Evolutionary conservation across 1,140 invertebrate genomes (phyloP).

Genomic region (Grapholita molesta): DNA sequence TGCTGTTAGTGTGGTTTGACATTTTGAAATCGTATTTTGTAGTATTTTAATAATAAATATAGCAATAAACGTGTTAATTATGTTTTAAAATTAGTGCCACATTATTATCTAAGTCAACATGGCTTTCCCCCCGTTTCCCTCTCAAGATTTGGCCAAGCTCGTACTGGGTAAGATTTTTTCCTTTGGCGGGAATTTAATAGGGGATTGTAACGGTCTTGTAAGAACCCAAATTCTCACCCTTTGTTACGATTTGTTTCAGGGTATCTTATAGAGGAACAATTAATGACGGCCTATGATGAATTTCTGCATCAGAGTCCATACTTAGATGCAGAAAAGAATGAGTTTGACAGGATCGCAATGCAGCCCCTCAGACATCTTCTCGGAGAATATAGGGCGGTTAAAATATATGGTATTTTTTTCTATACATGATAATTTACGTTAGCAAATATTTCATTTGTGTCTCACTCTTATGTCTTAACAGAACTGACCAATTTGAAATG

Average conservation of each 20-base stretch:
- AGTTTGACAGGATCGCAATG: constrained; percentile 73
- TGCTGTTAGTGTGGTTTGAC: neutral
- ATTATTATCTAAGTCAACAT: constrained; percentile 29
- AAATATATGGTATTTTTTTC: constrained; percentile 54
- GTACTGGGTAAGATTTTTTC: constrained; percentile 58
- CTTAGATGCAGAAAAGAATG: constrained; percentile 63
- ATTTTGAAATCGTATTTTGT: constrained; percentile 7
- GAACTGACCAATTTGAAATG: no score
- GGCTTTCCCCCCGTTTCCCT: constrained; percentile 63
- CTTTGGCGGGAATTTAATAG: constrained; percentile 56
- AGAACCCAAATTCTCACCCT: constrained; percentile 14
- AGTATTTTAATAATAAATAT: neutral
- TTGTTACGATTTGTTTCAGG: constrained; percentile 40
- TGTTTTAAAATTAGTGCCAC: neutral
- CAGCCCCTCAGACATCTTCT: constrained; percentile 66
- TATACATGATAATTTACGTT: neutral
- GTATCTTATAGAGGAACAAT: constrained; percentile 66
- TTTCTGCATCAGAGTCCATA: constrained; percentile 68
- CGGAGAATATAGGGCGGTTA: constrained; percentile 68
- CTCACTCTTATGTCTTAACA: neutral
- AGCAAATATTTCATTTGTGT: neutral
- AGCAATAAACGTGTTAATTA: constrained; percentile 1
- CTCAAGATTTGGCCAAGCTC: constrained; percentile 66
- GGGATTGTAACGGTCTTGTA: constrained; percentile 22
- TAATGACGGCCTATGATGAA: constrained; percentile 73